Percentiles rank a stretch among this genome's conserved stretches.
phyloP scores from a whole-genome alignment of 2,888 invertebrate genomes.

The Halocaridina rubra region DNA sequence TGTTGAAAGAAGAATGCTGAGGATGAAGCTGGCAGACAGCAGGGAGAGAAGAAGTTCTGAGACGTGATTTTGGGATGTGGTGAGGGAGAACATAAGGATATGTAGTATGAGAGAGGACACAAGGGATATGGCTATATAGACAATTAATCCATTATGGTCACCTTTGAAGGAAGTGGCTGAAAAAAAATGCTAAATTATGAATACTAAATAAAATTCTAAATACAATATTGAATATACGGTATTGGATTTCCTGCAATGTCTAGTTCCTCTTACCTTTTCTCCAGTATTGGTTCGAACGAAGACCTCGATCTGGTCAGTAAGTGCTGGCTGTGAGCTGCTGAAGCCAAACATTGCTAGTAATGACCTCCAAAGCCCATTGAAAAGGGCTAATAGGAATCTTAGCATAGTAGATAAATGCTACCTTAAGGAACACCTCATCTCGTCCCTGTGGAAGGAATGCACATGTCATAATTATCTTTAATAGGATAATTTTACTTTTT shows the following conservation, averaged over 20 bases:
- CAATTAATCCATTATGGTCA: no score
- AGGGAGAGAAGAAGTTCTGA: no score
- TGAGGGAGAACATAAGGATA: no score
- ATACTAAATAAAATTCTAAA: no score
- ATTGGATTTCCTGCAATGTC: neutral
- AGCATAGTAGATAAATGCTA: conserved; percentile 15
- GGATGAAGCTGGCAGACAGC: no score
- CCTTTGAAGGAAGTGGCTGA: no score
- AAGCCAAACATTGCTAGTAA: conserved; percentile 36
- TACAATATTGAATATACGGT: neutral
- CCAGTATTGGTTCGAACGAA: conserved; percentile 56
- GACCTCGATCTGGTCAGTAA: conserved; percentile 22
- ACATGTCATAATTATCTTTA: neutral
- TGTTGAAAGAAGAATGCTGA: no score
- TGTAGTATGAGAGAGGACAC: no score
- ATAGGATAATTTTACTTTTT: neutral
- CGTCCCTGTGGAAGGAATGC: neutral
- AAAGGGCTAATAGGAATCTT: conserved; percentile 11
- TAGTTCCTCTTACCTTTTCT: conserved; percentile 40
- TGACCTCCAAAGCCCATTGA: conserved; percentile 29
- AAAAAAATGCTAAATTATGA: no score
- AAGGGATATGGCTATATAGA: no score
- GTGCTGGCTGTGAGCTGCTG: conserved; percentile 3
- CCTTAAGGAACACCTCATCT: neutral
- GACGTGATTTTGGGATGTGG: no score